Conservation (phyloP, 2,113 vertebrate genomes). For the Planiliza haematocheilus region DNA sequence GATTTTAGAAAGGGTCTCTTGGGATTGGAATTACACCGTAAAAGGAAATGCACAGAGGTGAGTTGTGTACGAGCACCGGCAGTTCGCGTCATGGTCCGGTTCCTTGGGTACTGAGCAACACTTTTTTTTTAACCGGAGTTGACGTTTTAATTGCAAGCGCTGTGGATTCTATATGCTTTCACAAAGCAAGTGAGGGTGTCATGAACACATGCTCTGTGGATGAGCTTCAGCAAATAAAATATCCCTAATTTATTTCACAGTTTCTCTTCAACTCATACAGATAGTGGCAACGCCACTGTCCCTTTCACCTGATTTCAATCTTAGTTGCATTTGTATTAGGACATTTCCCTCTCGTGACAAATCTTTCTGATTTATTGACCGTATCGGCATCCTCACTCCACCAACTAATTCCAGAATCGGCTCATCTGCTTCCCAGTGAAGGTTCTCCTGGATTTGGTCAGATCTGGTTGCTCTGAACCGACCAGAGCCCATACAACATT, state of each 20-base stretch:
- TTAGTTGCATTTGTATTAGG: no score
- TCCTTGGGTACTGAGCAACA: background rate
- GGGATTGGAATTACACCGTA: constrained; percentile 57
- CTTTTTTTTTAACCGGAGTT: background rate
- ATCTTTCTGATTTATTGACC: background rate
- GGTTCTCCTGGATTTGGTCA: constrained; percentile 8
- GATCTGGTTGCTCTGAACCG: no score
- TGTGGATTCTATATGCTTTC: background rate
- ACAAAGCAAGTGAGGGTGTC: background rate
- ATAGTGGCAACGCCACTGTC: background rate
- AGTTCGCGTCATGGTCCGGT: constrained; percentile 42
- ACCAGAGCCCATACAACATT: no score
- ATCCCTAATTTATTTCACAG: background rate
- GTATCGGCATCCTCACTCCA: background rate
- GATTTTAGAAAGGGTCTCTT: constrained; percentile 58
- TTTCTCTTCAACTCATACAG: background rate
- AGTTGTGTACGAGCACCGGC: constrained; percentile 51
- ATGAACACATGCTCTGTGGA: background rate
- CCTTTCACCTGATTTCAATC: no score
- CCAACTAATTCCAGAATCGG: background rate
- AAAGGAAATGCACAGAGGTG: constrained; percentile 85
- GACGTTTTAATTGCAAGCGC: background rate
- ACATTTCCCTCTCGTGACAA: no score
- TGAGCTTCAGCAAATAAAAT: background rate
- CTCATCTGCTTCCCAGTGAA: background rate